These are phyloP conservation scores for Scomberomorus guttatus DNA, from an alignment of 2,797 vertebrate species.

Conservation along the genomic window DNA sequence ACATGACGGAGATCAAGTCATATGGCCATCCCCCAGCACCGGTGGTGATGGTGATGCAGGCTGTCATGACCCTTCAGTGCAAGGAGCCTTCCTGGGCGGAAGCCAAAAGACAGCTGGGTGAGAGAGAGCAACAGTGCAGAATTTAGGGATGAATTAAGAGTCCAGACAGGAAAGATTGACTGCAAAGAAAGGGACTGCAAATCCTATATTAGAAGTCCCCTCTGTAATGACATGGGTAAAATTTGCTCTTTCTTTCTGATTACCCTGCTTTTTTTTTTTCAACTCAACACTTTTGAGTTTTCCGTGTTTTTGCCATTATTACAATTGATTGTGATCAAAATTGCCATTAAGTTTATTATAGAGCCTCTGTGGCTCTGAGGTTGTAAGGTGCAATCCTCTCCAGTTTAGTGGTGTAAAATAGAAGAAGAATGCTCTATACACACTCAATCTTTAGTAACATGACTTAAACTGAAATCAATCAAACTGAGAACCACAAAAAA, in stretches of 20 bases:
- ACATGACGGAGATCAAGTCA: constrained; percentile 94
- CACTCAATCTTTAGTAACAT: background rate
- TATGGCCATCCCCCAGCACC: constrained; percentile 90
- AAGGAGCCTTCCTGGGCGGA: constrained; percentile 93
- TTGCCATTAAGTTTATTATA: background rate
- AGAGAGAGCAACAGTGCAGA: constrained; percentile 33
- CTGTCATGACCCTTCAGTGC: constrained; percentile 92
- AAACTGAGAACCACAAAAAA: background rate
- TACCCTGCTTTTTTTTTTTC: background rate
- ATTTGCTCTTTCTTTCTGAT: background rate
- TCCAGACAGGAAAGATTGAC: background rate
- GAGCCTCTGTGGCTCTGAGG: background rate
- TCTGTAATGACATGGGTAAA: background rate
- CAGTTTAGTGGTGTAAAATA: too few species aligned
- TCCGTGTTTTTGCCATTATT: background rate
- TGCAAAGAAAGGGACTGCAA: background rate
- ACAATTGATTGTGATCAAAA: background rate
- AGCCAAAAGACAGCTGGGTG: constrained; percentile 93
- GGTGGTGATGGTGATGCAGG: constrained; percentile 94
- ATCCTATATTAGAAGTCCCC: too few species aligned
- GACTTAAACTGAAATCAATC: background rate
- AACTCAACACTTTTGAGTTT: background rate
- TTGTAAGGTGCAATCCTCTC: background rate
- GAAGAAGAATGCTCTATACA: background rate
- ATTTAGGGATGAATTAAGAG: background rate